Evolutionary conservation across 2,888 invertebrate genomes (phyloP).

Genomic region (Bembecia ichneumoniformis): DNA sequence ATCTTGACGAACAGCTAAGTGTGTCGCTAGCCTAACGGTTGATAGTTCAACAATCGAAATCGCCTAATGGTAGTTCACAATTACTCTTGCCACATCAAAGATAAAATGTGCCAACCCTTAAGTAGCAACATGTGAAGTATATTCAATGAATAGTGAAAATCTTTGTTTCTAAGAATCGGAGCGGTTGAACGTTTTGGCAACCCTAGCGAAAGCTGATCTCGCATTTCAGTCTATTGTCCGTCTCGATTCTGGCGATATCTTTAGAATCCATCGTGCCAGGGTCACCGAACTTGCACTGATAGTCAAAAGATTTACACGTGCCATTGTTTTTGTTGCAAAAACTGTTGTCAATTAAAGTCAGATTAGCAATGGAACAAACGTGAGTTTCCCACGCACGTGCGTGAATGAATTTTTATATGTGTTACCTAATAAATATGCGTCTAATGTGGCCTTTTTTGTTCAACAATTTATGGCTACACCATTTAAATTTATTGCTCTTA

Average conservation of each 20-base stretch:
- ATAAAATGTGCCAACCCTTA: too few species aligned
- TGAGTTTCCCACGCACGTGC: background rate
- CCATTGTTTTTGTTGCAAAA: slow-evolving; percentile 16
- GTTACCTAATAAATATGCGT: background rate
- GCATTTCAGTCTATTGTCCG: background rate
- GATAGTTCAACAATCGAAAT: too few species aligned
- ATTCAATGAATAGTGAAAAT: too few species aligned
- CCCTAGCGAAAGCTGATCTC: background rate
- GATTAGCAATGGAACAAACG: slow-evolving; percentile 7
- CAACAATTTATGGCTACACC: too few species aligned
- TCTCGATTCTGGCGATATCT: slow-evolving; percentile 24
- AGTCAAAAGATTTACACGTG: slow-evolving; percentile 23
- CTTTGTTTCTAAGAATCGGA: too few species aligned
- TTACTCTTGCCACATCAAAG: too few species aligned
- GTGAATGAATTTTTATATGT: background rate
- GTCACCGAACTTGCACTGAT: slow-evolving; percentile 26
- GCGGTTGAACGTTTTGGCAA: background rate
- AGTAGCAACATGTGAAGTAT: too few species aligned
- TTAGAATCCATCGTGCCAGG: slow-evolving; percentile 26
- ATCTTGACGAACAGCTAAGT: too few species aligned
- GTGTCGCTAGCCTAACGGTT: too few species aligned
- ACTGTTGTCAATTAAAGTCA: slow-evolving; percentile 18
- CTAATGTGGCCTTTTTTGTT: background rate
- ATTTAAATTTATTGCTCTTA: too few species aligned
- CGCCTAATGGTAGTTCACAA: too few species aligned